Evolutionary conservation across 2,797 vertebrate species (phyloP).

Genomic region (Etheostoma nigrum): DNA sequence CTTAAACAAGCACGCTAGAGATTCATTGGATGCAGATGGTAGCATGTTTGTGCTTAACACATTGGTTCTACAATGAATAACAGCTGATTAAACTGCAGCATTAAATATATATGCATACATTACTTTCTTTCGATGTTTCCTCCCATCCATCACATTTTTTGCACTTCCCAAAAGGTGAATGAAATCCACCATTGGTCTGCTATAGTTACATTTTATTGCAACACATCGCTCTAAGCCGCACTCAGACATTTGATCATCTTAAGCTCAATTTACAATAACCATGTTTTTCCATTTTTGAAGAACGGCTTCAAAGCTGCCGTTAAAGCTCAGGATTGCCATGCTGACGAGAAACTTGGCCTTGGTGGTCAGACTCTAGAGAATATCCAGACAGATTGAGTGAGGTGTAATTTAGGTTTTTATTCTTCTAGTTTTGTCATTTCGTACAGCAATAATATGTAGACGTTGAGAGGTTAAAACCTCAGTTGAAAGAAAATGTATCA

Average conservation of each 20-base stretch:
- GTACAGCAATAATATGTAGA: background rate
- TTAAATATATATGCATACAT: constrained; percentile 14
- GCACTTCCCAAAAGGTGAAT: constrained; percentile 20
- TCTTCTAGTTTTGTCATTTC: background rate
- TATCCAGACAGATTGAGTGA: constrained; percentile 17
- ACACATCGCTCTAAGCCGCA: constrained; percentile 44
- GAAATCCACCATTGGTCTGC: constrained; percentile 38
- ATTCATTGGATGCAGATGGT: constrained; percentile 76
- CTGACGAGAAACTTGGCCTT: constrained; percentile 19
- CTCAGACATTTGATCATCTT: constrained; percentile 58
- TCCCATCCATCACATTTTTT: constrained; percentile 19
- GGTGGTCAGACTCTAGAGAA: constrained; percentile 9
- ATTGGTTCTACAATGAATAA: constrained; percentile 50
- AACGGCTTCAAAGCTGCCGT: constrained; percentile 16
- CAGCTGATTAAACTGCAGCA: constrained; percentile 40
- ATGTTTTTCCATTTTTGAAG: constrained; percentile 41
- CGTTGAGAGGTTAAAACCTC: too few species aligned
- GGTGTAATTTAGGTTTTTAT: background rate
- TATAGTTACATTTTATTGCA: constrained; percentile 57
- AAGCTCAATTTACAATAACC: constrained; percentile 54
- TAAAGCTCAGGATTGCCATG: constrained; percentile 21
- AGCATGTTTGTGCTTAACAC: constrained; percentile 64
- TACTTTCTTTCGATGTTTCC: constrained; percentile 20
- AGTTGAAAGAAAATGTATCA: background rate
- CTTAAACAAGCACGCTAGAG: constrained; percentile 48